These are phyloP conservation scores for Mesoclemmys tuberculata DNA, from an alignment of 2,113 vertebrate species.

Conservation along the genomic window DNA sequence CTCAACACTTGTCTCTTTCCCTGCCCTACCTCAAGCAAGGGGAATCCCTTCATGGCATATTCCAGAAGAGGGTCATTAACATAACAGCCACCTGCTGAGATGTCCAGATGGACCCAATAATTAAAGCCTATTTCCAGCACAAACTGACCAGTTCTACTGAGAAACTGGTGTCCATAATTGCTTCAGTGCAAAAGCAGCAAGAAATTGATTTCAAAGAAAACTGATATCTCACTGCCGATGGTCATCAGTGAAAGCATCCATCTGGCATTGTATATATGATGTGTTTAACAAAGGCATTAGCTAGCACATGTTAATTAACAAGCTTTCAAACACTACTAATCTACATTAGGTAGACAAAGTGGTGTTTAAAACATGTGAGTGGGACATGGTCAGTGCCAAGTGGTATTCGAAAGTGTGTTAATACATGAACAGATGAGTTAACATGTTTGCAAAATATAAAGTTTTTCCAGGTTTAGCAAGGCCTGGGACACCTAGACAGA, in stretches of 20 bases:
- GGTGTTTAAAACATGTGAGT: not conserved
- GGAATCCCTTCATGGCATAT: not conserved
- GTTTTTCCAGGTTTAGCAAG: not conserved
- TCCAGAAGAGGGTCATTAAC: conserved; percentile 14
- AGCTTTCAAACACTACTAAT: not conserved
- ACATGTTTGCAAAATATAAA: not conserved
- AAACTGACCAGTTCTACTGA: conserved; percentile 21
- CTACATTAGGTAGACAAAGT: not conserved
- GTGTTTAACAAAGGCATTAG: accelerated
- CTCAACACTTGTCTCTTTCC: not conserved
- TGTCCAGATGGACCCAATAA: conserved; percentile 34
- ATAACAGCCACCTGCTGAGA: conserved; percentile 39
- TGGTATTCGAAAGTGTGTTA: not conserved
- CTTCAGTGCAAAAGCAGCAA: not conserved
- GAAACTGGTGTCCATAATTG: not conserved
- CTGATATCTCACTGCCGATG: not conserved
- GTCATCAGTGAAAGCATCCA: not conserved
- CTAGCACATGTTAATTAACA: not conserved
- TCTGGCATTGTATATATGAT: not conserved
- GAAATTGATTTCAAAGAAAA: not conserved
- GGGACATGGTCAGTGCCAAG: accelerated
- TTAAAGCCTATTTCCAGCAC: not conserved
- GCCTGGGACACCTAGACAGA: accelerated
- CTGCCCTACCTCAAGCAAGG: accelerated
- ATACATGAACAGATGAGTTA: not conserved